Conservation (phyloP, 2,888 invertebrate species). For the Ceratothoa steindachneri region DNA sequence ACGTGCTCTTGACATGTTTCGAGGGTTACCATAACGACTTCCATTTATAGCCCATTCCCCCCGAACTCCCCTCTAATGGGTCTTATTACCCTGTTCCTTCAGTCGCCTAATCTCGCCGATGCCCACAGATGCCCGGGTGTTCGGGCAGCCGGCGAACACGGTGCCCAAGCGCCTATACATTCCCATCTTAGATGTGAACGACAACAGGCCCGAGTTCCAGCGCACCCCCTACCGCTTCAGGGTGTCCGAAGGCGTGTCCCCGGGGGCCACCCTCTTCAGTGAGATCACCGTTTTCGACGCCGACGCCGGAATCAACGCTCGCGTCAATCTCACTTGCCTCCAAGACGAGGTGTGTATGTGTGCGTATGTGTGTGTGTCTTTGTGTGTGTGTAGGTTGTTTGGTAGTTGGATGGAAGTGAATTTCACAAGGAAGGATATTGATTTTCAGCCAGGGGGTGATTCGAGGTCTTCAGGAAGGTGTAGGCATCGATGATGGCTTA, state of each 20-base stretch:
- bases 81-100: no score
- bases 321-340: conserved; percentile 49
- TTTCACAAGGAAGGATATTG: no score
- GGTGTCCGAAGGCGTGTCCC: conserved; percentile 63
- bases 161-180: conserved; percentile 72
- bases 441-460: no score
- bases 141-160: conserved; percentile 70
- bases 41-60: no score
- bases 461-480: no score
- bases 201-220: conserved; percentile 66
- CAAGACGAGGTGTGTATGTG: conserved; percentile 12
- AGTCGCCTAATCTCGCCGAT: no score
- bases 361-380: background rate
- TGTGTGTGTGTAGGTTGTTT: background rate
- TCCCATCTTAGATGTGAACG: conserved; percentile 69
- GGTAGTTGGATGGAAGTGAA: no score
- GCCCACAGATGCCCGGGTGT: conserved; percentile 68
- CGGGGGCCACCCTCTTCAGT: conserved; percentile 49
- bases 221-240: conserved; percentile 66
- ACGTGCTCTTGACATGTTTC: no score
- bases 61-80: no score
- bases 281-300: conserved; percentile 49
- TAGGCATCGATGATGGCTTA: no score
- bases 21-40: no score
- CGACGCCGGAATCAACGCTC: conserved; percentile 50